Evolutionary conservation across 2,113 vertebrate species (phyloP), one percentile per base, ranked within the genome.

Genomic region (Electrona antarctica): DNA sequence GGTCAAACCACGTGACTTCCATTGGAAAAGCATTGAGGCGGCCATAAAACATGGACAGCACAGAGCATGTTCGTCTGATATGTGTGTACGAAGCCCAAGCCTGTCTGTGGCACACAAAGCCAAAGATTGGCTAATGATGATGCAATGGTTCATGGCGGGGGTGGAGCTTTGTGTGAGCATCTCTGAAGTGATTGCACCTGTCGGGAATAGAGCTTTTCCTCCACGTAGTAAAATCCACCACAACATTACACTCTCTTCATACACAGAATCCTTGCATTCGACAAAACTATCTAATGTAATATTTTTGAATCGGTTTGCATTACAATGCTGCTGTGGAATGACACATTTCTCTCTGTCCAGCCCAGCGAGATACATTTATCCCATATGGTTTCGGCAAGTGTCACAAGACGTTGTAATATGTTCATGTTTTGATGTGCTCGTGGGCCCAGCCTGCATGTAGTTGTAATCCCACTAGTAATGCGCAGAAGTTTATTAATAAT

Each of bases 101-200:
- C 77, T 70, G 67, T 78, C 77, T 70, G 67, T 80, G 77, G 74
- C 69, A 64, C 86, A 89, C 88, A 89, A 91, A 90, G 88, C 84
- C 77, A 70, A 70, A 54, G 74, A 93, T 94, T 94, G 92, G 92
- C 85, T 86, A 73, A 3, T 9, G 90, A 86, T 93, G 91, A 92
- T 89, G 89, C 85, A 93, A 90, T 93, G 85, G 69, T 86, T 77
- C 45, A 74, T 74, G 79, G 78, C 82, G 21, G 21, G 33, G 77
- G 87, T 69, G 69, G 54, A 73, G 85, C 83, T 67, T 84, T 87
- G 78, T 86, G 83, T 69, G 81, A 78, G 80, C 81, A 83, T 90
- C 85, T 91, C 77, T 52, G 61, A 76, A 75, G 79, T 88, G 88
- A 91, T 88, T 88, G 86, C 91, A 85, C 83, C 87, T 71, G 77